These are phyloP conservation scores for Hedychridium roseum DNA, from an alignment of 2,888 invertebrate species.

Conservation along the genomic window DNA sequence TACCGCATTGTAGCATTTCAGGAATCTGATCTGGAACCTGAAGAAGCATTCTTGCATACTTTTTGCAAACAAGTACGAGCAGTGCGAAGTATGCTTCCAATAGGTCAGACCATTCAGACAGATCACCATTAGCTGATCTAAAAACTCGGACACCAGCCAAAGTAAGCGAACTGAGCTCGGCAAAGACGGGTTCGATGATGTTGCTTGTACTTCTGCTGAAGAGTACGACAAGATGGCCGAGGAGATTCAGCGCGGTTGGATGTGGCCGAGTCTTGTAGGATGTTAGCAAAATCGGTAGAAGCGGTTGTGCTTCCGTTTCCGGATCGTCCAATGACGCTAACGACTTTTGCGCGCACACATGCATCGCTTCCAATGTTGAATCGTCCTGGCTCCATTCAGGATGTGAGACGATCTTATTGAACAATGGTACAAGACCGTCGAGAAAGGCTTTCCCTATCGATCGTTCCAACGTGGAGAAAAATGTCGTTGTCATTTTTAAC, in stretches of 20 bases:
- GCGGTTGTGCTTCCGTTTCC: slow-evolving; percentile 46
- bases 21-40: slow-evolving; percentile 59
- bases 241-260: slow-evolving; percentile 59
- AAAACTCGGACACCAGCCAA: slow-evolving; percentile 53
- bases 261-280: slow-evolving; percentile 63
- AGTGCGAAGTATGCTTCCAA: slow-evolving; percentile 75
- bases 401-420: slow-evolving; percentile 67
- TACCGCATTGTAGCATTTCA: slow-evolving; percentile 63
- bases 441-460: slow-evolving; percentile 61
- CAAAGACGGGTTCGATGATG: slow-evolving; percentile 45
- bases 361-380: slow-evolving; percentile 72
- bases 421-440: slow-evolving; percentile 67
- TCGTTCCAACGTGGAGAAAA: slow-evolving; percentile 71
- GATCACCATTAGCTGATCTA: slow-evolving; percentile 55
- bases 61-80: slow-evolving; percentile 73
- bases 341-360: slow-evolving; percentile 50
- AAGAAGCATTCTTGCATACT: slow-evolving; percentile 64
- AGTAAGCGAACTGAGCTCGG: slow-evolving; percentile 51
- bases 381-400: slow-evolving; percentile 71
- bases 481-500: slow-evolving; percentile 74
- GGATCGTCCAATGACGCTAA: slow-evolving; percentile 53
- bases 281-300: slow-evolving; percentile 45
- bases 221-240: slow-evolving; percentile 63
- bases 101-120: slow-evolving; percentile 73
- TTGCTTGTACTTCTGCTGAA: slow-evolving; percentile 62